Evolutionary conservation across 2,888 invertebrate species (phyloP).

Genomic region (Nycteola revayana): DNA sequence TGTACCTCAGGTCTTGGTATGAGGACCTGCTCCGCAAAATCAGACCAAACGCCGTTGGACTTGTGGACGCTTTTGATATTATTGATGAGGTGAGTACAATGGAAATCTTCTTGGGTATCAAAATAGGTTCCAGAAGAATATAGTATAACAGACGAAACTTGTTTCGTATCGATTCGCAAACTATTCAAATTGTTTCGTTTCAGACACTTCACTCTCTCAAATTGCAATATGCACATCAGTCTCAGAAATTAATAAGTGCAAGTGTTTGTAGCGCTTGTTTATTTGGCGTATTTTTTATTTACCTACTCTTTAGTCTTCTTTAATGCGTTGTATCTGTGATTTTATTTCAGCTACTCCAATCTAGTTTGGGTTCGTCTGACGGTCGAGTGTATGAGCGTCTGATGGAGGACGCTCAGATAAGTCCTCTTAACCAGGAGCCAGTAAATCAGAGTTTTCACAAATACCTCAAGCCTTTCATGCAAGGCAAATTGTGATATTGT

Average conservation of each 20-base stretch:
- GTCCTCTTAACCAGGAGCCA: conserved; percentile 88
- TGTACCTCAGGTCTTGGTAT: conserved; percentile 83
- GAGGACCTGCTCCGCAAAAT: conserved; percentile 85
- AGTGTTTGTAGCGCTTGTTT: too few relatives aligned
- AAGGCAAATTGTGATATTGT: conserved; percentile 83
- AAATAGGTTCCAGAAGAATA: too few relatives aligned
- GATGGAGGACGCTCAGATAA: conserved; percentile 88
- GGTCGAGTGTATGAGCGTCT: conserved; percentile 91
- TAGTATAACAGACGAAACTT: too few relatives aligned
- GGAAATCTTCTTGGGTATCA: too few relatives aligned
- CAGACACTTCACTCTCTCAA: too few relatives aligned
- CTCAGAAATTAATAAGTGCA: too few relatives aligned
- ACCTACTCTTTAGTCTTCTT: too few relatives aligned
- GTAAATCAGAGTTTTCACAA: conserved; percentile 87
- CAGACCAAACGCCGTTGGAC: conserved; percentile 92
- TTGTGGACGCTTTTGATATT: conserved; percentile 96
- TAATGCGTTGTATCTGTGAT: background rate
- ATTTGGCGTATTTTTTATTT: too few relatives aligned
- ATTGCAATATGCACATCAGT: too few relatives aligned
- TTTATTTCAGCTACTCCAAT: conserved; percentile 64
- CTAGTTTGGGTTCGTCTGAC: conserved; percentile 89
- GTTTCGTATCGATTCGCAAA: too few relatives aligned
- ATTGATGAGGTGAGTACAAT: conserved; percentile 89
- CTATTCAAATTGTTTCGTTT: too few relatives aligned
- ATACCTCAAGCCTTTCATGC: conserved; percentile 89